Percentiles rank a stretch among this genome's conserved stretches.
phyloP scores from a whole-genome alignment of 2,113 vertebrate genomes.

The Tenrec ecaudatus region DNA sequence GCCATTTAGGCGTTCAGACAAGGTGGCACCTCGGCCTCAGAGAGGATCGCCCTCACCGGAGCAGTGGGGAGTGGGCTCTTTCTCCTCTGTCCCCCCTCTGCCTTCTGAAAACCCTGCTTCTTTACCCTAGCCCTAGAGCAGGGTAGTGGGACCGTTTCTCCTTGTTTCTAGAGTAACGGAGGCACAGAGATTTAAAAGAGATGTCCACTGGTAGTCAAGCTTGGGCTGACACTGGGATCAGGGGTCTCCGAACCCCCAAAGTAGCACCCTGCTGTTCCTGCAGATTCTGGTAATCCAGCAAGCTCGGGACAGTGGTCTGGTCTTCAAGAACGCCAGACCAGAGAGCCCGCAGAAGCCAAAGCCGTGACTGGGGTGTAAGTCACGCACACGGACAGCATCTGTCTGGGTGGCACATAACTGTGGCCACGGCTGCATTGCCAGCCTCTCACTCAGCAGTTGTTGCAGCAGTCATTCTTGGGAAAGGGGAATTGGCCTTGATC shows the following conservation, averaged over 20 bases:
- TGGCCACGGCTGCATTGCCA: slow-evolving; percentile 66
- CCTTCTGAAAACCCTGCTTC: slow-evolving; percentile 58
- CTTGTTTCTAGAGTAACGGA: slow-evolving; percentile 70
- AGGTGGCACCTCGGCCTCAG: slow-evolving; percentile 18
- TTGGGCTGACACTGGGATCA: slow-evolving; percentile 40
- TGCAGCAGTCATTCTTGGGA: slow-evolving; percentile 57
- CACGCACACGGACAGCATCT: slow-evolving; percentile 54
- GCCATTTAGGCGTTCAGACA: slow-evolving; percentile 25
- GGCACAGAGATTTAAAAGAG: slow-evolving; percentile 56
- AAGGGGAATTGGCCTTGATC: slow-evolving; percentile 7
- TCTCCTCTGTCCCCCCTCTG: not conserved
- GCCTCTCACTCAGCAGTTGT: slow-evolving; percentile 60
- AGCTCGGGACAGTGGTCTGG: slow-evolving; percentile 57
- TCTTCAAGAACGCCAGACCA: slow-evolving; percentile 71
- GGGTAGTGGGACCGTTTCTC: slow-evolving; percentile 52
- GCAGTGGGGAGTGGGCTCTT: slow-evolving; percentile 6
- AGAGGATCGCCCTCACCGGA: not conserved
- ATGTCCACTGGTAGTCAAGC: slow-evolving; percentile 65
- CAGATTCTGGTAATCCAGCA: slow-evolving; percentile 28
- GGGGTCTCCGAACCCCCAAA: slow-evolving; percentile 8
- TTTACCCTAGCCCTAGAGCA: slow-evolving; percentile 53
- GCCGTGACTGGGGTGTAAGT: slow-evolving; percentile 60
- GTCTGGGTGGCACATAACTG: slow-evolving; percentile 65
- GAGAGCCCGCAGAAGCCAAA: slow-evolving; percentile 72
- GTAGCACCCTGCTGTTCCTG: slow-evolving; percentile 61